Evolutionary conservation across 2,113 vertebrate species (phyloP).

Genomic region (Xenopus laevis): DNA sequence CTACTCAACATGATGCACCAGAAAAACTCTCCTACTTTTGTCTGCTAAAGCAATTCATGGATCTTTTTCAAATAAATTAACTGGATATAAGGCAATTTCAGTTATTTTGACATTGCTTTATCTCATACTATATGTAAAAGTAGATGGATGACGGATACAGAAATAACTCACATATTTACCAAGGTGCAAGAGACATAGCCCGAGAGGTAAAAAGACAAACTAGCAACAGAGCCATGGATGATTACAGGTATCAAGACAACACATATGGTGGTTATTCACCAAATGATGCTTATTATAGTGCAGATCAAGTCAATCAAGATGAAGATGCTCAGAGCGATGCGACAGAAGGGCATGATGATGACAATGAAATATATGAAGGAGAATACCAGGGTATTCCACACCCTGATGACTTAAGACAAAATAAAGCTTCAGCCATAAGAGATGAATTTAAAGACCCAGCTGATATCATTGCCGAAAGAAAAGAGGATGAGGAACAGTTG

Average conservation of each 20-base stretch:
- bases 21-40: conserved; percentile 16
- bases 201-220: conserved; percentile 36
- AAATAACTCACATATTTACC: conserved; percentile 67
- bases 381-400: conserved; percentile 97
- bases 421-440: conserved; percentile 57
- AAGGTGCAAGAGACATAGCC: conserved; percentile 60
- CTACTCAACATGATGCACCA: conserved; percentile 52
- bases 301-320: conserved; percentile 69
- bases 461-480: conserved; percentile 75
- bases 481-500: conserved; percentile 83
- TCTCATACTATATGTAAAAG: background rate
- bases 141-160: conserved; percentile 79
- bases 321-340: conserved; percentile 90
- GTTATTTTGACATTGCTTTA: background rate
- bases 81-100: background rate
- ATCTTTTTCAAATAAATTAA: background rate
- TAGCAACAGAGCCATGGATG: conserved; percentile 57
- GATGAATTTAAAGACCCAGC: conserved; percentile 66
- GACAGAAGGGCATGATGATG: conserved; percentile 92
- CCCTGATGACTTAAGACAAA: conserved; percentile 83
- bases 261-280: conserved; percentile 66
- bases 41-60: conserved; percentile 41
- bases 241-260: conserved; percentile 70
- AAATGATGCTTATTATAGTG: conserved; percentile 67
- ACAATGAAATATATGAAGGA: conserved; percentile 93